These are phyloP conservation scores for Cetonia aurata DNA, from an alignment of 2,888 invertebrate species.

Conservation along the genomic window DNA sequence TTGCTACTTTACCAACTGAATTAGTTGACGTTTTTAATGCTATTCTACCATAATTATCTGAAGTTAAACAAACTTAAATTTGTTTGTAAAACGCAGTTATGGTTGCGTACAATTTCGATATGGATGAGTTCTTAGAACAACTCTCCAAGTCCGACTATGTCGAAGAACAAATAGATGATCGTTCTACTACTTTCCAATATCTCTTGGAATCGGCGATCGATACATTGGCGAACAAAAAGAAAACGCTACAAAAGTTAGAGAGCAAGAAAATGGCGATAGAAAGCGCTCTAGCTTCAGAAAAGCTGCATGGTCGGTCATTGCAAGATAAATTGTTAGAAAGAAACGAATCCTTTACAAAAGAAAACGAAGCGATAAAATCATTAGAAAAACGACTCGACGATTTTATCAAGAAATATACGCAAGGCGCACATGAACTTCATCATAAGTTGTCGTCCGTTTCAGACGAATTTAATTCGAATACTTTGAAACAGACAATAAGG, in stretches of 20 bases:
- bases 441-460: slow-evolving; percentile 2
- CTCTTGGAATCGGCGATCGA: slow-evolving; percentile 2
- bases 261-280: background rate
- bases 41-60: too few species aligned
- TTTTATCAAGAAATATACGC: slow-evolving; percentile 5
- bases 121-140: slow-evolving; percentile 12
- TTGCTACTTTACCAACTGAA: too few species aligned
- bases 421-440: slow-evolving; percentile 11
- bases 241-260: background rate
- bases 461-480: slow-evolving; percentile 19
- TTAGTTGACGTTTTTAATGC: too few species aligned
- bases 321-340: slow-evolving; percentile 6
- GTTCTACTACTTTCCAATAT: background rate
- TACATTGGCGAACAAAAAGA: background rate
- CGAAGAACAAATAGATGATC: slow-evolving; percentile 13
- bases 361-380: background rate
- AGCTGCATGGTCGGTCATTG: background rate
- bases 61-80: too few species aligned
- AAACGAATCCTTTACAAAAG: slow-evolving; percentile 5
- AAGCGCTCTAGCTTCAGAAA: background rate
- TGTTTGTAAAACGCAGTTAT: too few species aligned
- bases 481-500: background rate
- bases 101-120: slow-evolving; percentile 1
- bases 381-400: slow-evolving; percentile 12
- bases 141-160: slow-evolving; percentile 3